These are phyloP conservation scores for Craterocephalus amniculus DNA, from an alignment of 2,797 vertebrate species.

Conservation along the genomic window DNA sequence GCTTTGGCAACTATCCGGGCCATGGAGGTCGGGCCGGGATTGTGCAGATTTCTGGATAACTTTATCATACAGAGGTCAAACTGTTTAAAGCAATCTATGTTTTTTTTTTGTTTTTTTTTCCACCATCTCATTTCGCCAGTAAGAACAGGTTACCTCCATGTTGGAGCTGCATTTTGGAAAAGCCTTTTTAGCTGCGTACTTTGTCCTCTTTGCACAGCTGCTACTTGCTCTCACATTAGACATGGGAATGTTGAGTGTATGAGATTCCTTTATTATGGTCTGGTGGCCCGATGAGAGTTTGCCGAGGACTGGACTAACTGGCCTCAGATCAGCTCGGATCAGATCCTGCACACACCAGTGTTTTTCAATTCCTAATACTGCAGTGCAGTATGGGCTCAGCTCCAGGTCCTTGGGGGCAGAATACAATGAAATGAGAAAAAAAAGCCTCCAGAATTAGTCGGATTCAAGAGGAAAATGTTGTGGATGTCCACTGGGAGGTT, in stretches of 20 bases:
- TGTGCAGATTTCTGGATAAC: slow-evolving; percentile 60
- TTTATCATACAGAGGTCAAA: slow-evolving; percentile 38
- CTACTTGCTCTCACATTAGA: slow-evolving; percentile 27
- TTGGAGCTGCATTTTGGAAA: slow-evolving; percentile 74
- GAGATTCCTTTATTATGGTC: slow-evolving; percentile 36
- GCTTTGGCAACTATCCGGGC: slow-evolving; percentile 78
- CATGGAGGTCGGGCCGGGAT: slow-evolving; percentile 50
- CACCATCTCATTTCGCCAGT: not conserved
- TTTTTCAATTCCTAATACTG: slow-evolving; percentile 50
- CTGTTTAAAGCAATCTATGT: not conserved
- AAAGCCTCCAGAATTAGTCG: not conserved
- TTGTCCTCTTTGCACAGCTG: slow-evolving; percentile 54
- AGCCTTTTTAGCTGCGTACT: slow-evolving; percentile 49
- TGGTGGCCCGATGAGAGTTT: slow-evolving; percentile 27
- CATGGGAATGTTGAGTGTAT: slow-evolving; percentile 9
- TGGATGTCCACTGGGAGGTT: not conserved
- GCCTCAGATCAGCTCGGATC: slow-evolving; percentile 53
- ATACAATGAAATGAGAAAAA: slow-evolving; percentile 25
- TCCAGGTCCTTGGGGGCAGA: slow-evolving; percentile 69
- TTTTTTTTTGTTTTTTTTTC: not conserved
- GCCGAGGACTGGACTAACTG: slow-evolving; percentile 33
- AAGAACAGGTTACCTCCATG: slow-evolving; percentile 70
- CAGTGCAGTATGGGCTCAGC: slow-evolving; percentile 49
- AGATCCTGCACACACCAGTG: slow-evolving; percentile 55
- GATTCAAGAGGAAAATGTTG: not conserved